Conservation (phyloP, 2,888 invertebrate species). For the Melanophora roralis region DNA sequence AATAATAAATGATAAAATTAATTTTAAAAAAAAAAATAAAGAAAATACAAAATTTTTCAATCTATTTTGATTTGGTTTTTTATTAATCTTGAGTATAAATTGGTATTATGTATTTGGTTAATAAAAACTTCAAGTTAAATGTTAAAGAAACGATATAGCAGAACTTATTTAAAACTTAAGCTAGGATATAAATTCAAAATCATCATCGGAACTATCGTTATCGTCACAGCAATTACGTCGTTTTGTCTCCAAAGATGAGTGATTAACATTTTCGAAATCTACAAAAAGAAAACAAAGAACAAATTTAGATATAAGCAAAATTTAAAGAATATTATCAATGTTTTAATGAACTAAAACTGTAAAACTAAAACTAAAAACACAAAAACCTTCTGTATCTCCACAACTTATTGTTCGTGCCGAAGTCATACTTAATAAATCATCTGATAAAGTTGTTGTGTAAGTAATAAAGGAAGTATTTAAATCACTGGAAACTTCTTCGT, state of each 20-base stretch:
- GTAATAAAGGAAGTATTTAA: slow-evolving; percentile 48
- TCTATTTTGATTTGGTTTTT: slow-evolving; percentile 1
- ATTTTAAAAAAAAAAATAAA: background rate
- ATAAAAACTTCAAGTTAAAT: slow-evolving; percentile 31
- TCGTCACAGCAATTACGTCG: slow-evolving; percentile 77
- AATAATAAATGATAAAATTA: no score
- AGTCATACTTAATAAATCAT: slow-evolving; percentile 54
- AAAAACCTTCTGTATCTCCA: slow-evolving; percentile 66
- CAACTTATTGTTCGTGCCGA: slow-evolving; percentile 61
- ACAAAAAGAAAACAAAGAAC: slow-evolving; percentile 42
- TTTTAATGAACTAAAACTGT: background rate
- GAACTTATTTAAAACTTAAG: slow-evolving; percentile 43
- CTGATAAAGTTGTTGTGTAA: slow-evolving; percentile 45
- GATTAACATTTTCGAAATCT: slow-evolving; percentile 70
- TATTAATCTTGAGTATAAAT: slow-evolving; percentile 25
- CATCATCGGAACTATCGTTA: slow-evolving; percentile 86
- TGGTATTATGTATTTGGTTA: background rate
- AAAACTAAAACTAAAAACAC: slow-evolving; percentile 46
- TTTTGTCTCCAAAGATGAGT: slow-evolving; percentile 61
- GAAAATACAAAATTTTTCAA: background rate
- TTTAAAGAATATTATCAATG: background rate
- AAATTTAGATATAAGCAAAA: background rate
- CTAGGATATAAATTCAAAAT: slow-evolving; percentile 88
- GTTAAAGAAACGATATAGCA: slow-evolving; percentile 3
- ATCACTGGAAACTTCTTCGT: slow-evolving; percentile 54